phyloP scores from a whole-genome alignment of 2,113 vertebrate species.

The Hippopotamus amphibius region DNA sequence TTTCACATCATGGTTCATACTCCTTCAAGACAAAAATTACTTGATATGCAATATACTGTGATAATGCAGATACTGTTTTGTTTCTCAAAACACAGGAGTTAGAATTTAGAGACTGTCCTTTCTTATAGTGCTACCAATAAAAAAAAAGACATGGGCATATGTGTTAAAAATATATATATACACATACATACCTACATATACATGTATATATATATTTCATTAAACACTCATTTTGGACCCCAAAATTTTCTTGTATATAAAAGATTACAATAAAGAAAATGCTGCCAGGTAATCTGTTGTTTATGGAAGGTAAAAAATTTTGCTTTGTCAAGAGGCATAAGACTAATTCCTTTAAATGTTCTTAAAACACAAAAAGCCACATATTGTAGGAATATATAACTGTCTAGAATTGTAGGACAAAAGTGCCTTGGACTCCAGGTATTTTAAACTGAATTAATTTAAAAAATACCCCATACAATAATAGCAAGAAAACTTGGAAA shows the following conservation, averaged over 20 bases:
- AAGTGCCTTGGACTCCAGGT: neutral
- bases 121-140: neutral
- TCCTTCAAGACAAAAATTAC: neutral
- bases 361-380: constrained; percentile 26
- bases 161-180: no score
- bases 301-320: neutral
- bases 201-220: neutral
- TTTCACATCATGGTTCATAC: neutral
- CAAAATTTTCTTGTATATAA: constrained; percentile 1
- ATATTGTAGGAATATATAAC: neutral
- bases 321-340: neutral
- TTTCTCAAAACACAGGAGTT: neutral
- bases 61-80: neutral
- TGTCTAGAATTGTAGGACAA: neutral
- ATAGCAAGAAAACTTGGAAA: neutral
- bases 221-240: neutral
- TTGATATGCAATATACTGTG: neutral
- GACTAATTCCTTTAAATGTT: constrained; percentile 9
- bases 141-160: neutral
- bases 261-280: constrained; percentile 25
- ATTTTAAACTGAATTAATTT: neutral
- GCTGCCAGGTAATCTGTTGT: neutral
- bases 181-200: no score
- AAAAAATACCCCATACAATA: neutral
- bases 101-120: neutral